These are phyloP conservation scores for Epizoanthus ramosus DNA, from an alignment of 92 coral and sea anemone genomes.

Conservation along the genomic window DNA sequence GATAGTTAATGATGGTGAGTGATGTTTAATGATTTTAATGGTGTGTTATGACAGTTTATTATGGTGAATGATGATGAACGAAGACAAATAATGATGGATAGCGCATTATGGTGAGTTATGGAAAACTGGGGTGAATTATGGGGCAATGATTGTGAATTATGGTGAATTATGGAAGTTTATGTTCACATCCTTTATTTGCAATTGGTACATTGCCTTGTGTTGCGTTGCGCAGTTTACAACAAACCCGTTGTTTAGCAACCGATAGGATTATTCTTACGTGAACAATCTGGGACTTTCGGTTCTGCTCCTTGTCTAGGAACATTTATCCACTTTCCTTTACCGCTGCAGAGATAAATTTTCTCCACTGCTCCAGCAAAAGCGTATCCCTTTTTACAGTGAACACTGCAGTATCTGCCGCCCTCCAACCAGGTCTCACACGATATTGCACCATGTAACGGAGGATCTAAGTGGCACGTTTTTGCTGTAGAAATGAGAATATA, in stretches of 20 bases:
- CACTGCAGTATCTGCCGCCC: constrained; percentile 34
- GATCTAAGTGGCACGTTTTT: constrained; percentile 28
- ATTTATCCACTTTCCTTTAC: constrained; percentile 35
- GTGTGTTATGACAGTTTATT: no score
- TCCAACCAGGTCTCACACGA: constrained; percentile 38
- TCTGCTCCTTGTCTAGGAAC: constrained; percentile 6
- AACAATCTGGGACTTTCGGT: constrained; percentile 35
- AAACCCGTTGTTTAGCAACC: not conserved
- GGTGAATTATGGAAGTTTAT: no score
- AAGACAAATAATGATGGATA: no score
- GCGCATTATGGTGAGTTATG: no score
- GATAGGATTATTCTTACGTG: constrained; percentile 9
- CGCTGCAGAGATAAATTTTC: constrained; percentile 7
- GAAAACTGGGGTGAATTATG: no score
- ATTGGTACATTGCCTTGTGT: no score
- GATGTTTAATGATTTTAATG: no score
- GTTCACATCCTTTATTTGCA: no score
- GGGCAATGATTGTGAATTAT: no score
- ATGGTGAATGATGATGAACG: no score
- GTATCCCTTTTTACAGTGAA: constrained; percentile 21
- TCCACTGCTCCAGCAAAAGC: constrained; percentile 15
- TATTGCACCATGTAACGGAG: constrained; percentile 23
- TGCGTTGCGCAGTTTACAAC: no score
- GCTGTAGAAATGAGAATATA: not conserved
- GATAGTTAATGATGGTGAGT: no score